Evolutionary conservation across 2,113 vertebrate species (phyloP).

Genomic region (Muntiacus reevesi): DNA sequence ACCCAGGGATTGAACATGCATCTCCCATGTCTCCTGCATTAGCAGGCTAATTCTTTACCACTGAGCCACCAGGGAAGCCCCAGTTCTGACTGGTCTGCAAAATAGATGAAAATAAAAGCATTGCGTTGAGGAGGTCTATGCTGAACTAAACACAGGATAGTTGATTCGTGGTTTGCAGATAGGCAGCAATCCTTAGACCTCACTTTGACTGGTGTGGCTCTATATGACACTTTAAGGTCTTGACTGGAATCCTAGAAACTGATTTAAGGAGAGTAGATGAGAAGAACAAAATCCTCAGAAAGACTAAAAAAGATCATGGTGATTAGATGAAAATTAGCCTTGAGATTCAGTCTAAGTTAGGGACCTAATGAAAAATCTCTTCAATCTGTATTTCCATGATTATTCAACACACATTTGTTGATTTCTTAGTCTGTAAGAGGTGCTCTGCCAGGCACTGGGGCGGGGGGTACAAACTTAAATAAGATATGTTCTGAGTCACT

Average conservation of each 20-base stretch:
- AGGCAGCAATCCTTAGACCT: not conserved
- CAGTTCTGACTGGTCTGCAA: not conserved
- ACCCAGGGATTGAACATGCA: not conserved
- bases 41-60: not conserved
- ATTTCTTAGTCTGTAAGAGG: not conserved
- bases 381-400: not conserved
- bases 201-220: not conserved
- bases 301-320: not conserved
- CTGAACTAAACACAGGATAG: not conserved
- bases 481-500: not conserved
- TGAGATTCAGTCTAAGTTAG: not conserved
- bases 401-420: not conserved
- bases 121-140: not conserved
- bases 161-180: not conserved
- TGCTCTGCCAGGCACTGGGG: not conserved
- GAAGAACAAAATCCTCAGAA: not conserved
- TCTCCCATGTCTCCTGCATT: not conserved
- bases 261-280: not conserved
- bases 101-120: not conserved
- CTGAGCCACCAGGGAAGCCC: not conserved
- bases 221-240: not conserved
- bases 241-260: not conserved
- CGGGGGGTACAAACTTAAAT: not conserved
- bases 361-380: not conserved
- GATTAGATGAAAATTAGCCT: slow-evolving; percentile 3